Base-by-base conservation (phyloP, 2,888 invertebrate genomes). In the Phyllotreta striolata region DNA sequence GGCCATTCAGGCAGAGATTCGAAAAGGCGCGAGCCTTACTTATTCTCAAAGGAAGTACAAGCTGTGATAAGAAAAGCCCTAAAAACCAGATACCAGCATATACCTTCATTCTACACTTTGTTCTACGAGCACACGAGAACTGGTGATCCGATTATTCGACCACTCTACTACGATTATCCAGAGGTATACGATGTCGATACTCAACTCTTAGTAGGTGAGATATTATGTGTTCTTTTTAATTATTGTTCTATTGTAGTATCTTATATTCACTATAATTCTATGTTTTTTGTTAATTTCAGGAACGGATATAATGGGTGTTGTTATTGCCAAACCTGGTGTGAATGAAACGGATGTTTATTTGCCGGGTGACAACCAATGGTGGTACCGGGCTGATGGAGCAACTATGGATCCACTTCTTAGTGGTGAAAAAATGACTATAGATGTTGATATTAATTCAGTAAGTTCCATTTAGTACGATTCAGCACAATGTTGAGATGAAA, bases 1-100 rank as follows among this genome's bases (percentile, higher is more conserved):
- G 92, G 92, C 0, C 98, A 99, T 82, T 93, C 98, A 0, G 96
- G 97, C 82, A 90, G 95, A 68, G 97, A 96, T 79, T 93, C 96
- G 0, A 92, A 92, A 77, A 89, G 98, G 0, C 88, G 98, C 39
- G 98, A 99, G 82, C 98, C 98, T 0, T 99, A 96, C 93, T 85
- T 97, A 2, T 96, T 89, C 80, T 88, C 90, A 38, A 86, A 91
- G 2, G 83, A 87, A 64, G 90, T 90, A 0, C 86, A 88, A 5
- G 83, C 84, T 0, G 83, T 90, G 0, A 86, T 95, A 12, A 63
- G 71, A 44, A 47, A 62, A 62, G 89, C 92, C 0, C 81, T 91
- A 41, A 82, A 92, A 8, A 84, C 88, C 44, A 86, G 98, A 59
- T 98, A 99, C 79, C 87, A 91, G 0, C 91, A 94, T 67, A 80